phyloP scores from a whole-genome alignment of 2,113 vertebrate species.

The Nansenia antarctica region DNA sequence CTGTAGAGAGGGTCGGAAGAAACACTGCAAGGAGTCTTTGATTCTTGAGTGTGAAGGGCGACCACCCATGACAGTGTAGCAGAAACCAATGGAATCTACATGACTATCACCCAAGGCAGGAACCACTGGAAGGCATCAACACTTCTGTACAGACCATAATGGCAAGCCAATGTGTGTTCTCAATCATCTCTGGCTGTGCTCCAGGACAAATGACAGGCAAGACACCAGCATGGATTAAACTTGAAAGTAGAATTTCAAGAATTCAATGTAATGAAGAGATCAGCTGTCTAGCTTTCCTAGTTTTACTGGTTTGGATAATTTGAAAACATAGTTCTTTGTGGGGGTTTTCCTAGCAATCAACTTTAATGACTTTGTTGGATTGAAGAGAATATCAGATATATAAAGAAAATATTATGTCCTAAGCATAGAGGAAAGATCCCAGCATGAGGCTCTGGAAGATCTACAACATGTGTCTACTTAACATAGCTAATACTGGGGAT shows the following conservation, averaged over 20 bases:
- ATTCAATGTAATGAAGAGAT: neutral
- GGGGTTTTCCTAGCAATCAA: constrained; percentile 16
- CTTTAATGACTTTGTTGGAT: neutral
- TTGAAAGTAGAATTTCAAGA: neutral
- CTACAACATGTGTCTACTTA: neutral
- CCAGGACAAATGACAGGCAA: constrained; percentile 1
- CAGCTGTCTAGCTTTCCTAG: neutral
- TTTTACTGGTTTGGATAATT: neutral
- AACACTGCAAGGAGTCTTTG: neutral
- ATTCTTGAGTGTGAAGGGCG: constrained; percentile 1
- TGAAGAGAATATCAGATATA: constrained; percentile 6
- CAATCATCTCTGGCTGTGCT: constrained; percentile 19
- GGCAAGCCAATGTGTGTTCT: constrained; percentile 9
- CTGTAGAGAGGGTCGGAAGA: constrained; percentile 7
- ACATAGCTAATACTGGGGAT: neutral
- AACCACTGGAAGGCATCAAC: constrained; percentile 20
- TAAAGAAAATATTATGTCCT: constrained; percentile 23
- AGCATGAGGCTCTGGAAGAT: neutral
- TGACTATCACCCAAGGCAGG: neutral
- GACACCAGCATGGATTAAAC: neutral
- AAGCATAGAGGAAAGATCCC: neutral
- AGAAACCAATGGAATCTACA: constrained; percentile 2
- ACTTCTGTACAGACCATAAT: neutral
- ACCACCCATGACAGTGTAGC: constrained; percentile 8
- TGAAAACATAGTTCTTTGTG: neutral